Evolutionary conservation across 2,888 invertebrate genomes (phyloP), one percentile per base, ranked within the genome.

Genomic region (Meteorus cinctellus): DNA sequence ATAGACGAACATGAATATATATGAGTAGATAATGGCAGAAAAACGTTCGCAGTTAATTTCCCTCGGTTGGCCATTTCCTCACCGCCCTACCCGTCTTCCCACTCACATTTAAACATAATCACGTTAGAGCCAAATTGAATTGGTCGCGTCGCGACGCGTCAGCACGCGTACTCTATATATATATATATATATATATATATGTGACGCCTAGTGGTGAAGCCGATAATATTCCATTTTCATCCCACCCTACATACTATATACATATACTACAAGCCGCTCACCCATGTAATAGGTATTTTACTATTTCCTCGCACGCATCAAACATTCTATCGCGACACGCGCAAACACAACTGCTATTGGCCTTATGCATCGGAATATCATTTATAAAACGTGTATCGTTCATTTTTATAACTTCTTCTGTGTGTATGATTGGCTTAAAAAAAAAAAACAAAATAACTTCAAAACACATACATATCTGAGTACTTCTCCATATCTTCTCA

Each of bases 61-160:
- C 27, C 31, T 62, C 55, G 66, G 55, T 55, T 55, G 55, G 19
- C n/a, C 55, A 19, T 55, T 41, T 41, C 41, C 55, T 19, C 48
- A 3, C 48, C 55, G 19, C 55, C 2, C 62, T 24, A 31, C n/a
- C 51, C 51, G 69, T 73, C 76, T 69, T 62, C 29, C 75, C 74
- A 51, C 72, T 66, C 72, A 76, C 78, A 72, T 76, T 77, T 76
- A 76, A 76, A 75, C 77, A 73, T 78, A 80, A 80, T 80, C 77
- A 79, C 76, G 72, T 79, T 79, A 76, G 74, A 78, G 78, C 77
- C 74, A 78, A 80, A 80, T 80, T 78, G 79, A 78, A 80, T 80
- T 78, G 79, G 75, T 51, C 74, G 68, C 74, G 75, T 73, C 77
- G 68, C 72, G 68, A 62, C 75, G 71, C 70, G 68, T 77, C 67